Percentiles rank a stretch among this genome's conserved stretches.
These are phyloP conservation scores for Syngnathus scovelli DNA, from an alignment of 2,113 vertebrate genomes.

Conservation along the genomic window DNA sequence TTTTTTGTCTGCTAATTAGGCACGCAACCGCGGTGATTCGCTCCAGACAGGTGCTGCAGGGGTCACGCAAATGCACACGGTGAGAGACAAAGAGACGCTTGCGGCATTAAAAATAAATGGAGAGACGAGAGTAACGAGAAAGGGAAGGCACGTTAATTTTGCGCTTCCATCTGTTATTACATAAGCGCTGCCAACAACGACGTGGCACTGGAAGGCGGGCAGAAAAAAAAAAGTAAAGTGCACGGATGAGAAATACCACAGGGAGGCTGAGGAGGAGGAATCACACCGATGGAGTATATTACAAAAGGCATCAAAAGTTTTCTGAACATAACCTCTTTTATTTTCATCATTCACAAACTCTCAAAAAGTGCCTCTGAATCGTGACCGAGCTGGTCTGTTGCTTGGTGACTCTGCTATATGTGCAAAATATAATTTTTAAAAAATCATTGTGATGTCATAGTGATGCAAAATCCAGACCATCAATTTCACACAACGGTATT, in stretches of 20 bases:
- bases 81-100: constrained; percentile 54
- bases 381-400: no score
- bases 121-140: constrained; percentile 87
- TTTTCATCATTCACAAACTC: background rate
- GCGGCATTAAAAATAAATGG: constrained; percentile 90
- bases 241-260: constrained; percentile 40
- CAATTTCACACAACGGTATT: no score
- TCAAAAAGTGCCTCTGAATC: background rate
- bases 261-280: constrained; percentile 30
- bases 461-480: background rate
- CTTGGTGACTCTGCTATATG: no score
- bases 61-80: constrained; percentile 78
- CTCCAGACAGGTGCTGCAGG: constrained; percentile 99
- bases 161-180: constrained; percentile 99
- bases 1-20: constrained; percentile 95
- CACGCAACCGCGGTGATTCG: constrained; percentile 89
- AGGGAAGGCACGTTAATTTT: constrained; percentile 98
- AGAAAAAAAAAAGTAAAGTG: constrained; percentile 18
- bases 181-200: constrained; percentile 98
- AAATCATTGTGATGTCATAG: no score
- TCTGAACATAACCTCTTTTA: background rate
- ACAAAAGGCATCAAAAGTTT: constrained; percentile 4
- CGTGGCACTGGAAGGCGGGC: constrained; percentile 69
- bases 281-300: constrained; percentile 35
- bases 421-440: no score